phyloP scores from a whole-genome alignment of 2,113 vertebrate species.

The Urocolius indicus region DNA sequence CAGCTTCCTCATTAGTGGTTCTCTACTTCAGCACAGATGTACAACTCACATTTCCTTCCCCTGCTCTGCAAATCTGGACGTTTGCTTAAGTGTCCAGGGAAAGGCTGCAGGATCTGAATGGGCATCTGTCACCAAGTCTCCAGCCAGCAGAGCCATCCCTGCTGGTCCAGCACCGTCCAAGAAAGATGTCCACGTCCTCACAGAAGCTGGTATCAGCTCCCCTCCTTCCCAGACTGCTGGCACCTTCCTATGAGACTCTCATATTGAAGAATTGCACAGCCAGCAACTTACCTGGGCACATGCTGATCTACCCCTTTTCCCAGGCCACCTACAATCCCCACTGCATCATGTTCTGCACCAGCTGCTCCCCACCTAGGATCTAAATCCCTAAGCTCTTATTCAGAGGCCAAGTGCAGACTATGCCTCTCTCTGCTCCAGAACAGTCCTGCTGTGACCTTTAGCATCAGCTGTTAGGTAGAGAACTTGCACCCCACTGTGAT shows the following conservation, averaged over 20 bases:
- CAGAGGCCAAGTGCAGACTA: not conserved
- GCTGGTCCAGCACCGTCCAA: not conserved
- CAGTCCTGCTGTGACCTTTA: not conserved
- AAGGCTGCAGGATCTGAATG: not conserved
- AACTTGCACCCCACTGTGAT: fast-evolving
- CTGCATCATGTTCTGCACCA: not conserved
- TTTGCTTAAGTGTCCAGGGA: not conserved
- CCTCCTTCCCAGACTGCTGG: not conserved
- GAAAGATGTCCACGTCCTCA: not conserved
- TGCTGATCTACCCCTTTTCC: not conserved
- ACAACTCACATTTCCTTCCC: not conserved
- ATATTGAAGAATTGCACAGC: not conserved
- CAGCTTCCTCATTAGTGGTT: not conserved
- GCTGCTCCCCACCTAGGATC: not conserved
- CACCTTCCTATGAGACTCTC: not conserved
- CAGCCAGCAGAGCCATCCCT: not conserved
- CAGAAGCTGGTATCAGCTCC: not conserved
- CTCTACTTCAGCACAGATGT: not conserved
- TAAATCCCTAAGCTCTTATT: not conserved
- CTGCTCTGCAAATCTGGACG: not conserved
- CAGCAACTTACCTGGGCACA: not conserved
- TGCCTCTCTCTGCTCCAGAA: not conserved
- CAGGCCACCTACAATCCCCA: not conserved
- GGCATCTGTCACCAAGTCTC: not conserved
- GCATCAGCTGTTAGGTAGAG: not conserved